Conservation (phyloP, 2,888 invertebrate genomes). For the Orchesella flavescens region DNA sequence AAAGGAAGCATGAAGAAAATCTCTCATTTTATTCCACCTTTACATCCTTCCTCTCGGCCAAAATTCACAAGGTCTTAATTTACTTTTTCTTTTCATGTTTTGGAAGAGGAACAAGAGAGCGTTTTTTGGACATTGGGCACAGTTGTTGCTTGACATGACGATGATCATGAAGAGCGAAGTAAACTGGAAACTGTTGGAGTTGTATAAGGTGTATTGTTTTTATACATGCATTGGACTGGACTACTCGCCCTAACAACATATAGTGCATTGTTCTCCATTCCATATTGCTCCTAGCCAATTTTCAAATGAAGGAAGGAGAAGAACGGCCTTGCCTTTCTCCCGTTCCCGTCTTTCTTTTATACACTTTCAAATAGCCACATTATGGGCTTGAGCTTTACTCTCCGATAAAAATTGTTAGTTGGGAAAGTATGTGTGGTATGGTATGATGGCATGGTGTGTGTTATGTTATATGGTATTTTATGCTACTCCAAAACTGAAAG, state of each 20-base stretch:
- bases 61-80: constrained; percentile 1
- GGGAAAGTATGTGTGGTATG: too few species aligned
- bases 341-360: too few species aligned
- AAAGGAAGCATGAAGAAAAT: too few species aligned
- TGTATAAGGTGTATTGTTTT: background rate
- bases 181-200: background rate
- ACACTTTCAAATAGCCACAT: too few species aligned
- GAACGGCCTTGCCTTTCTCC: too few species aligned
- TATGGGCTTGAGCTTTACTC: too few species aligned
- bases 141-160: background rate
- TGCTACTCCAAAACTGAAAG: too few species aligned
- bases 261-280: background rate
- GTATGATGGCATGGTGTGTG: too few species aligned
- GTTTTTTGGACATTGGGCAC: constrained; percentile 1
- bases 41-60: background rate
- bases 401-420: too few species aligned
- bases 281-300: background rate
- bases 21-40: background rate
- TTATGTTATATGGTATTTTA: too few species aligned
- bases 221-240: background rate
- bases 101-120: too few species aligned
- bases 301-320: too few species aligned
- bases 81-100: background rate
- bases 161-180: background rate
- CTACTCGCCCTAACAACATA: background rate